Conservation (phyloP, 2,113 vertebrate genomes). For the Felis chaus region DNA sequence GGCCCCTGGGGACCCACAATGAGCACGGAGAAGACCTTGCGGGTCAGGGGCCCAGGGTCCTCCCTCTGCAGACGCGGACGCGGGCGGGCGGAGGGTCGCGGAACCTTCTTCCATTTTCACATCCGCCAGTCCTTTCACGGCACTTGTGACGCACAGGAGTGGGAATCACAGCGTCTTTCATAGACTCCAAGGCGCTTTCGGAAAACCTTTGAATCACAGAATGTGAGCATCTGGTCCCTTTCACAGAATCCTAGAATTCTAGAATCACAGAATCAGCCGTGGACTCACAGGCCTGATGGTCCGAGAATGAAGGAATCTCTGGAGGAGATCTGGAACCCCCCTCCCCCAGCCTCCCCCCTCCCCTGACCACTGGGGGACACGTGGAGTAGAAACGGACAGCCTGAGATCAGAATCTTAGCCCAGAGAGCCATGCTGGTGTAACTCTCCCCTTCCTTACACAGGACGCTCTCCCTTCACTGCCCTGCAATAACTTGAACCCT, state of each 20-base stretch:
- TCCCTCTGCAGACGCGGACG: background rate
- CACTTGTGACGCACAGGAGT: background rate
- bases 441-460: fast-evolving
- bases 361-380: no score
- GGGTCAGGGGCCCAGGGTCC: fast-evolving
- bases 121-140: background rate
- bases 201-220: background rate
- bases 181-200: background rate
- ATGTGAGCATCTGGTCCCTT: background rate
- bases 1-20: background rate
- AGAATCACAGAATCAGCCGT: background rate
- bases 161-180: background rate
- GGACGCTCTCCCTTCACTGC: background rate
- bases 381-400: background rate
- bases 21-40: background rate
- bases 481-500: background rate
- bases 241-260: background rate
- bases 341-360: no score
- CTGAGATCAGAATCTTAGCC: background rate
- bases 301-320: background rate
- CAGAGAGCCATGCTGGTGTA: background rate
- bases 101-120: background rate
- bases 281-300: background rate
- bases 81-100: fast-evolving
- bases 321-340: background rate